These are phyloP conservation scores for Trichacis sp. DNA, from an alignment of 2,888 invertebrate genomes.

Conservation along the genomic window DNA sequence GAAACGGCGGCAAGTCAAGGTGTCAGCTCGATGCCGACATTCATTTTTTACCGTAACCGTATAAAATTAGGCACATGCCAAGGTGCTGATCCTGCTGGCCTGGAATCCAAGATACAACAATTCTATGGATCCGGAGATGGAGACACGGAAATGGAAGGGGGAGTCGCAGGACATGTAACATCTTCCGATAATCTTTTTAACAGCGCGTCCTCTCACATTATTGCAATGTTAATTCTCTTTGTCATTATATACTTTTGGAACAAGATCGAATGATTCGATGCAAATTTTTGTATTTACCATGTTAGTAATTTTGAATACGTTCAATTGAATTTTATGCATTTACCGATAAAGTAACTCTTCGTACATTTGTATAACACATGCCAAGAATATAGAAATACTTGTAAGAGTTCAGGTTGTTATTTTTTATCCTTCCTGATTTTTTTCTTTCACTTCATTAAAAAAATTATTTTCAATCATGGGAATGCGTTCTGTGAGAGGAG, in stretches of 20 bases:
- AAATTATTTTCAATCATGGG: constrained; percentile 1
- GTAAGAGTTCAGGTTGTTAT: neutral
- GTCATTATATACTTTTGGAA: constrained; percentile 59
- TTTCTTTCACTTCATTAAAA: neutral
- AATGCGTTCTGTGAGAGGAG: neutral
- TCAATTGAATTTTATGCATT: no score
- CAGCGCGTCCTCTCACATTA: constrained; percentile 56
- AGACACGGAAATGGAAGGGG: constrained; percentile 73
- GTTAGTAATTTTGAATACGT: no score
- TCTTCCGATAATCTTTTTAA: constrained; percentile 48
- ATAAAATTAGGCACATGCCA: constrained; percentile 87
- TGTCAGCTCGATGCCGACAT: constrained; percentile 98
- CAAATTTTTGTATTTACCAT: no score
- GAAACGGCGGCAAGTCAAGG: constrained; percentile 90
- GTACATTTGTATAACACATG: constrained; percentile 6
- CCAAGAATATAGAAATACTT: constrained; percentile 9
- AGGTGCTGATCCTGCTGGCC: constrained; percentile 85
- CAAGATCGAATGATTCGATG: constrained; percentile 50
- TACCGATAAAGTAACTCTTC: neutral
- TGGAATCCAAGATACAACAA: constrained; percentile 92
- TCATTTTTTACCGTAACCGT: constrained; percentile 92
- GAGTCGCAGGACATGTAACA: constrained; percentile 86
- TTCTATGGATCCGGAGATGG: constrained; percentile 79
- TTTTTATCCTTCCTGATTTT: neutral
- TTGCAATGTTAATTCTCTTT: constrained; percentile 59